Conservation (phyloP, 2,888 invertebrate genomes). For the Phania funesta region DNA sequence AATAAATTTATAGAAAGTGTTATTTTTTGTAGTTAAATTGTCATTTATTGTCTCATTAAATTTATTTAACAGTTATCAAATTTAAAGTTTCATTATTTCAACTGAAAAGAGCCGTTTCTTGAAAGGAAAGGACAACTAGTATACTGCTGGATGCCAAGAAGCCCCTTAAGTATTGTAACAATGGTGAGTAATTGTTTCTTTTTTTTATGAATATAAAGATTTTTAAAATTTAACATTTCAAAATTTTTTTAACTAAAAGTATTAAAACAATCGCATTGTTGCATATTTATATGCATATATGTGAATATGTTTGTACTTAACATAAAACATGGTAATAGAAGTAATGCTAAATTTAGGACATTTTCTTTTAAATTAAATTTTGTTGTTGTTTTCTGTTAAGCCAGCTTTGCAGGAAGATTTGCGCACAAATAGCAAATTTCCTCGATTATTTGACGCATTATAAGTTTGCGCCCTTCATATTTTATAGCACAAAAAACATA, state of each 20-base stretch:
- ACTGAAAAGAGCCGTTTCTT: background rate
- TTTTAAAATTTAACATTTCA: background rate
- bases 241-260: background rate
- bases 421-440: too few species aligned
- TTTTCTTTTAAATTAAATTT: too few species aligned
- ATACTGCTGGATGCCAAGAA: slow-evolving; percentile 2
- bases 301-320: too few species aligned
- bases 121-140: slow-evolving; percentile 53
- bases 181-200: slow-evolving; percentile 52
- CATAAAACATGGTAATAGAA: too few species aligned
- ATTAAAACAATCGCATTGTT: too few species aligned
- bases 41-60: slow-evolving; percentile 59
- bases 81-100: slow-evolving; percentile 20
- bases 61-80: slow-evolving; percentile 44
- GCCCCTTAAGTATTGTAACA: slow-evolving; percentile 11
- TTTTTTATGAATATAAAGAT: background rate
- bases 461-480: too few species aligned
- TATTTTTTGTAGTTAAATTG: slow-evolving; percentile 31
- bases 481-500: too few species aligned
- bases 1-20: slow-evolving; percentile 54
- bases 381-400: too few species aligned
- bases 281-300: too few species aligned
- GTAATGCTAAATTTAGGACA: too few species aligned
- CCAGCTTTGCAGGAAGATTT: too few species aligned
- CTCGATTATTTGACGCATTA: too few species aligned